phyloP scores from a whole-genome alignment of 2,113 vertebrate species.

The Sphyrna mokarran region DNA sequence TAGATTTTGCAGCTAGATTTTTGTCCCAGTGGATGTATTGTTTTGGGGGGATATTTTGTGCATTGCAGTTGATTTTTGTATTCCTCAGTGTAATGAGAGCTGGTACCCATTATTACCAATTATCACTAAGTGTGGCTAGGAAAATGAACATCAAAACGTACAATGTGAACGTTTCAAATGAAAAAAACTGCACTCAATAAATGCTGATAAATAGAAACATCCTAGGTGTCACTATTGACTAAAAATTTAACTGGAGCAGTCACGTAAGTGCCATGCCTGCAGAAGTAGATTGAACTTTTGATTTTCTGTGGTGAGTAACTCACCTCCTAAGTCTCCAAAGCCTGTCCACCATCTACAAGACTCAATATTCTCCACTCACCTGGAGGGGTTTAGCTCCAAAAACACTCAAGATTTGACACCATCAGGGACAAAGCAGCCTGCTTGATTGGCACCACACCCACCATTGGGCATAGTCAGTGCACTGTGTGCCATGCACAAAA shows the following conservation, averaged over 20 bases:
- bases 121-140: neutral
- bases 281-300: neutral
- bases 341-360: too few relatives aligned
- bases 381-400: too few relatives aligned
- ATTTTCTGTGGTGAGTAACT: neutral
- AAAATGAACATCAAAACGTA: neutral
- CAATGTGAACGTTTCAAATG: neutral
- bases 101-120: neutral
- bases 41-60: neutral
- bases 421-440: too few relatives aligned
- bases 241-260: neutral
- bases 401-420: too few relatives aligned
- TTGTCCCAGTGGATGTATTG: neutral
- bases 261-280: neutral
- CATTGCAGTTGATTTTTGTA: neutral
- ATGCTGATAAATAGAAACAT: neutral
- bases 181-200: neutral
- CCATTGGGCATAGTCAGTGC: too few relatives aligned
- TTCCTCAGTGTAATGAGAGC: neutral
- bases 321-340: neutral
- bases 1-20: neutral
- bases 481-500: too few relatives aligned
- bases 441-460: too few relatives aligned
- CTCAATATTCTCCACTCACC: too few relatives aligned
- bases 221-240: neutral